Percentiles rank a stretch among this genome's conserved stretches.
Conservation (phyloP, 2,888 invertebrate genomes). For the Incurvaria masculella region DNA sequence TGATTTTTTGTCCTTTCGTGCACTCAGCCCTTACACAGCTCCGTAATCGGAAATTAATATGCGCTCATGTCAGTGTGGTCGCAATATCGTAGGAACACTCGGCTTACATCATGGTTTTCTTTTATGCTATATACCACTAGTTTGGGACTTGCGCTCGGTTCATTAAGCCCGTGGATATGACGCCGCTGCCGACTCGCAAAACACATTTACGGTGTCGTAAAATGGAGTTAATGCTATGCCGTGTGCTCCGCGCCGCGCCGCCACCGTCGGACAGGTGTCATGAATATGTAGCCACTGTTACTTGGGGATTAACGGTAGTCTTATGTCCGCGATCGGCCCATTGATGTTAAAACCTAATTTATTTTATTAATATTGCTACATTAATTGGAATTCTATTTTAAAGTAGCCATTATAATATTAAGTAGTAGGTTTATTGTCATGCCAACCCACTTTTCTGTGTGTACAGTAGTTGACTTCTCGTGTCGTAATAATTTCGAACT, state of each 20-base stretch:
- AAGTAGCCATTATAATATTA: slow-evolving; percentile 1
- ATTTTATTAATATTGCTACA: slow-evolving; percentile 20
- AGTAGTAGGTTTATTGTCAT: background rate
- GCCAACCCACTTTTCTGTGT: background rate
- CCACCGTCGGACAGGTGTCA: slow-evolving; percentile 1
- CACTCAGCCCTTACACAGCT: no score
- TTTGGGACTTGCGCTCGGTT: no score
- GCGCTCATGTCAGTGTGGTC: no score
- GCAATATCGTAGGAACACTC: no score
- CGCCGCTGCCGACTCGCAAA: no score
- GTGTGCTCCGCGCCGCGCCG: background rate
- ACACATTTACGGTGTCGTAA: no score
- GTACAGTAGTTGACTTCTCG: background rate
- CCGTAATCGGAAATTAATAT: no score
- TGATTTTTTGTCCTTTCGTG: no score
- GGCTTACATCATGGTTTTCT: no score
- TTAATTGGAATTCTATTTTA: background rate
- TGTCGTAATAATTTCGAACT: background rate
- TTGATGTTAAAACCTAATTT: slow-evolving; percentile 57
- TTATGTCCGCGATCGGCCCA: slow-evolving; percentile 56
- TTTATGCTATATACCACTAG: no score
- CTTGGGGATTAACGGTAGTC: slow-evolving; percentile 1
- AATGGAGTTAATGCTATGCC: background rate
- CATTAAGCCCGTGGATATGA: no score
- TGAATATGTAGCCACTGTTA: slow-evolving; percentile 2